phyloP scores from a whole-genome alignment of 1,140 invertebrate species.

The Formica selysi region DNA sequence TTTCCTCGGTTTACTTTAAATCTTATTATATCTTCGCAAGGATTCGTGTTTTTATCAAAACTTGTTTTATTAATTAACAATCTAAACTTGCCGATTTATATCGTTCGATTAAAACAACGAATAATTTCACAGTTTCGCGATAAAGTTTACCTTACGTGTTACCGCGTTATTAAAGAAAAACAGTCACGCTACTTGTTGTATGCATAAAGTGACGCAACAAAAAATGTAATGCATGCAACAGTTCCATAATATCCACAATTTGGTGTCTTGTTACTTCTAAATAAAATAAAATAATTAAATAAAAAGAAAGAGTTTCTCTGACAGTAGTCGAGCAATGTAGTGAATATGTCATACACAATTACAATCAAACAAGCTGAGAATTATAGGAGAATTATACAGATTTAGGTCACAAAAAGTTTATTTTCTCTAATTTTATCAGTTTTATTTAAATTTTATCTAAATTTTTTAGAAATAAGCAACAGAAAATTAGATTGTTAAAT shows the following conservation, averaged over 20 bases:
- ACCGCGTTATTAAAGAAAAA: conserved; percentile 24
- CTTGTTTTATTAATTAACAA: not conserved
- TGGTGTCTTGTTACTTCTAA: not conserved
- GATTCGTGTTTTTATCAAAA: not conserved
- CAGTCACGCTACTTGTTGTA: not conserved
- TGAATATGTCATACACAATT: not conserved
- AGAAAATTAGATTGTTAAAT: not conserved
- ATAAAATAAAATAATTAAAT: not conserved
- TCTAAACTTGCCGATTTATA: not conserved
- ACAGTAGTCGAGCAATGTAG: not conserved
- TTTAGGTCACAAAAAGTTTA: not conserved
- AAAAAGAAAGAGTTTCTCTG: too few relatives aligned
- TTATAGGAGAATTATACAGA: not conserved
- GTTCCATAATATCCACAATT: not conserved
- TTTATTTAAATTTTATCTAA: not conserved
- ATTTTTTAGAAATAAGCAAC: not conserved
- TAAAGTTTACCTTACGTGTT: conserved; percentile 3
- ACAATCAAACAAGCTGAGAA: not conserved
- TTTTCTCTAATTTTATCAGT: not conserved
- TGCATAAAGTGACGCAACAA: not conserved
- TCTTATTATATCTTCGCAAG: not conserved
- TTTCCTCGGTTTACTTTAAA: not conserved
- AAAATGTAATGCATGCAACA: not conserved
- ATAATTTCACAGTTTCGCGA: conserved; percentile 2
- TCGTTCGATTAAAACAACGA: conserved; percentile 24